These are phyloP conservation scores for Paraescarpia echinospica DNA, from an alignment of 1,140 invertebrate species.

Conservation along the genomic window DNA sequence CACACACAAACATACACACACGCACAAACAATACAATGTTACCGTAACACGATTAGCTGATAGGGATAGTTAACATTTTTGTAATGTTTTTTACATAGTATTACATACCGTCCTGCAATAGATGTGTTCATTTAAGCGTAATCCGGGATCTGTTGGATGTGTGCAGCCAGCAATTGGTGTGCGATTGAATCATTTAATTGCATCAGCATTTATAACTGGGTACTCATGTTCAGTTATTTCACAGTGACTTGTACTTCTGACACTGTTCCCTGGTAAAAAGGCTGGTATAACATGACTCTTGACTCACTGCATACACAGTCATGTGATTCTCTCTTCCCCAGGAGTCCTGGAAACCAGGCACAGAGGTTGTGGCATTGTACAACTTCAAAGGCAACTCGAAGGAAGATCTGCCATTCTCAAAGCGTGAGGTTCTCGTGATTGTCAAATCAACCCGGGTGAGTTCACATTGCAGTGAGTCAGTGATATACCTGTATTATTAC, in stretches of 20 bases:
- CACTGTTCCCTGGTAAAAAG: not conserved
- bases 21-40: too few species aligned
- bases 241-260: not conserved
- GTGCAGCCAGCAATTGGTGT: not conserved
- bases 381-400: conserved; percentile 28
- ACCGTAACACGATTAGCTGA: too few species aligned
- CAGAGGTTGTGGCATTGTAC: conserved; percentile 27
- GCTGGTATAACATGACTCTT: not conserved
- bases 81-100: not conserved
- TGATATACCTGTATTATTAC: not conserved
- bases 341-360: conserved; percentile 9
- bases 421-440: conserved; percentile 25
- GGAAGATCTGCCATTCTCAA: conserved; percentile 27
- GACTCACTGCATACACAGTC: not conserved
- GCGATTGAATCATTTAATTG: not conserved
- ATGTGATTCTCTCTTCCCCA: not conserved
- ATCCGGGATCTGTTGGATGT: not conserved
- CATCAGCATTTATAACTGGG: not conserved
- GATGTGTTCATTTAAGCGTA: not conserved
- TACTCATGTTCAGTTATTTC: not conserved
- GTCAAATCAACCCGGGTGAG: conserved; percentile 17
- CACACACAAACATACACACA: too few species aligned
- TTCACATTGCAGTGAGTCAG: not conserved
- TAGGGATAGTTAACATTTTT: not conserved
- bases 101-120: not conserved